Evolutionary conservation across 2,113 vertebrate species (phyloP), one percentile per base, ranked within the genome.

Genomic region (Ammodytes marinus): DNA sequence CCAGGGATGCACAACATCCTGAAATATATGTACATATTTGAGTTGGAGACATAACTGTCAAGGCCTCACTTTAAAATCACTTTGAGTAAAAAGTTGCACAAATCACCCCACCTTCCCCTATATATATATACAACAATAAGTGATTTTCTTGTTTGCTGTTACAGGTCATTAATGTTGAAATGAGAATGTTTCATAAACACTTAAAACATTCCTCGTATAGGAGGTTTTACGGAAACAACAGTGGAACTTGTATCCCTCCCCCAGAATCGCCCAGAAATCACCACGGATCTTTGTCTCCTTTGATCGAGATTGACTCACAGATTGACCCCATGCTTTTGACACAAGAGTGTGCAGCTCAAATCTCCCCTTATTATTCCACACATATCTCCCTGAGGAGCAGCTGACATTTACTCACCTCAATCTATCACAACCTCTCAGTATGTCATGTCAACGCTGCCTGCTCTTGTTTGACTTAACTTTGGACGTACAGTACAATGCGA

Each of bases 401-500:
- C 69, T 85, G 88, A 93, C 89, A 88, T 91, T 89, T 86, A 74
- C 76, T 81, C 81, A 59, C 73, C 69, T 67, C 66, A 77, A 82
- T 65, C 63, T 61, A 61, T 89, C 69, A 73, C 63, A 40, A 71
- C 54, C 59, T 83, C 65, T 57, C 69, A 42, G 65, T 39, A 50
- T 12, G 6, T 67, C 45, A 19, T 69, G 53, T 79, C 19, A 4
- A n/a, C 53, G 40, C 5, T 8, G 66, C 39, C 11, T 42, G 59
- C 13, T 69, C 27, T 76, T 4, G 45, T 52, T 72, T 79, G 27
- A 10, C 35, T 42, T 27, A 78, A 53, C 58, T 54, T 78, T 76
- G 53, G 55, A 76, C 52, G 27, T 74, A 7, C 5, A 52, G 14
- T 57, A 35, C 53, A 55, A 11, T 13, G 12, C 59, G 61, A 75